Percentiles rank a stretch among this genome's conserved stretches.
These are phyloP conservation scores for Actenoides hombroni DNA, from an alignment of 2,113 vertebrate species.

Conservation along the genomic window DNA sequence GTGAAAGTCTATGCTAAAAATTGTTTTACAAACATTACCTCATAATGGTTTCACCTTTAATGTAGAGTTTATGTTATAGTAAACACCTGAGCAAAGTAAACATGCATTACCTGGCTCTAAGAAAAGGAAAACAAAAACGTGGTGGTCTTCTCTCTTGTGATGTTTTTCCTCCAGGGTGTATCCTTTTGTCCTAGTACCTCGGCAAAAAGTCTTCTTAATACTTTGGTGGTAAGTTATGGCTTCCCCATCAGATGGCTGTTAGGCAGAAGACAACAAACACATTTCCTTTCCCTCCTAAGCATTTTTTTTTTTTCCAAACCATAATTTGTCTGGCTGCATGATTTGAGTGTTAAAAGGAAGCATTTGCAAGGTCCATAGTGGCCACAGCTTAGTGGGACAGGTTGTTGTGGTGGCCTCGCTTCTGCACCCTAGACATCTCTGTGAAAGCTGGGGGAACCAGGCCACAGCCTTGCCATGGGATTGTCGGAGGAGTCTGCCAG, in stretches of 20 bases:
- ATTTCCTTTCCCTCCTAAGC: background rate
- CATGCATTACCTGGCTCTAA: background rate
- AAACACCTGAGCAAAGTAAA: background rate
- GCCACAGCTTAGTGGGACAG: no score
- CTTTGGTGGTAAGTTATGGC: background rate
- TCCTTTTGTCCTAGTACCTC: background rate
- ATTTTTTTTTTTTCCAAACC: background rate
- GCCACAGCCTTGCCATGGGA: background rate
- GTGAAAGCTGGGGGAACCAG: background rate
- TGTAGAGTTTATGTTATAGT: background rate
- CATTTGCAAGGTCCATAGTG: fast-evolving
- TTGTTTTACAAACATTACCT: background rate
- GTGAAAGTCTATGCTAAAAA: background rate
- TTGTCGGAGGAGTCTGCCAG: background rate
- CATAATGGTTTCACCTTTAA: background rate
- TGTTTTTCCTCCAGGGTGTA: background rate
- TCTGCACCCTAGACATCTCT: background rate
- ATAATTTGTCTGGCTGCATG: background rate
- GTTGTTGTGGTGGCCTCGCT: background rate
- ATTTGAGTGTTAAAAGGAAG: background rate
- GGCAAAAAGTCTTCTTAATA: background rate
- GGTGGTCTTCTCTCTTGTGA: background rate
- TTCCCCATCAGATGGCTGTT: background rate
- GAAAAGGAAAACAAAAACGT: background rate
- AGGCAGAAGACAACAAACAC: background rate